Percentiles rank a stretch among this genome's conserved stretches.
These are phyloP conservation scores for Salmo trutta DNA, from an alignment of 2,797 vertebrate genomes.

Conservation along the genomic window DNA sequence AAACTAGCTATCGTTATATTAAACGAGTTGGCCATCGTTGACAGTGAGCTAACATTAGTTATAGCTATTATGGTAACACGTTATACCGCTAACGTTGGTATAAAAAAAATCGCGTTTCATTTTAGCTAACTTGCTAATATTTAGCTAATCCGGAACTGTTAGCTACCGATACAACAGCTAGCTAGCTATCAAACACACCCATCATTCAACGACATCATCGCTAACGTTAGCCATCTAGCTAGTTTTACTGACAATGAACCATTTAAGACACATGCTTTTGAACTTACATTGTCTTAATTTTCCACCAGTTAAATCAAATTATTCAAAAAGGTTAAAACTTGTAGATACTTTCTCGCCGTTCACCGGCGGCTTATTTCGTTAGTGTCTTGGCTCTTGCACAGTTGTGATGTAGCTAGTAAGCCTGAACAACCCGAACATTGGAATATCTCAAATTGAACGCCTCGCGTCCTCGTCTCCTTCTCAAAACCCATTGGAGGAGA, in stretches of 20 bases:
- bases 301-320: background rate
- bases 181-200: background rate
- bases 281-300: constrained; percentile 9
- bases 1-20: too few relatives aligned
- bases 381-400: background rate
- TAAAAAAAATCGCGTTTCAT: background rate
- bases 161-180: background rate
- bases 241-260: background rate
- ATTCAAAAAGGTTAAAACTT: background rate
- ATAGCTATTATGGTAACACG: background rate
- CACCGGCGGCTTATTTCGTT: constrained; percentile 5
- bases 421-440: background rate
- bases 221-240: background rate
- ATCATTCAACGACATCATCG: constrained; percentile 1
- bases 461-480: background rate
- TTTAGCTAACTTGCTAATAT: background rate
- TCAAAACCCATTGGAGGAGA: too few relatives aligned
- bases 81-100: background rate
- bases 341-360: background rate
- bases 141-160: background rate
- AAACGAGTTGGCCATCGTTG: background rate
- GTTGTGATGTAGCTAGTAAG: background rate
- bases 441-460: background rate
- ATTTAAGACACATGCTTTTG: background rate
- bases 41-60: background rate